Conservation (phyloP, 2,888 invertebrate species). For the Laothoe populi region DNA sequence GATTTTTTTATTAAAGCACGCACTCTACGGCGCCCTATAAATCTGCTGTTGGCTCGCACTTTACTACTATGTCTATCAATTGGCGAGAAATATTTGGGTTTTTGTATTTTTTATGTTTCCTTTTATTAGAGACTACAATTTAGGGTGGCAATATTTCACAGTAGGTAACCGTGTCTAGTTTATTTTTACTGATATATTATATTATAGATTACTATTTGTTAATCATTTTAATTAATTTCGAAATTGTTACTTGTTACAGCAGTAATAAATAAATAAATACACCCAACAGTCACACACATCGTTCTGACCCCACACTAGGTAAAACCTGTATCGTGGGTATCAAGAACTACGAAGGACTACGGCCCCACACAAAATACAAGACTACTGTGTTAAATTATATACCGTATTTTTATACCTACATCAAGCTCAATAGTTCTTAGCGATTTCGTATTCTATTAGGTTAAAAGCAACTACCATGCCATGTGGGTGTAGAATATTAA, state of each 20-base stretch:
- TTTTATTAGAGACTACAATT: slow-evolving; percentile 61
- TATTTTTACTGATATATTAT: not conserved
- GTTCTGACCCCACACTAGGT: too few relatives aligned
- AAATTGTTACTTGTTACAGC: too few relatives aligned
- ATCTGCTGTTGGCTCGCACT: slow-evolving; percentile 75
- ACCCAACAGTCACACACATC: too few relatives aligned
- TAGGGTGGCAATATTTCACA: slow-evolving; percentile 42
- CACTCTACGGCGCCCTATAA: slow-evolving; percentile 79
- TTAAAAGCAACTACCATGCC: slow-evolving; percentile 56
- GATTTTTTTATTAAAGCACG: slow-evolving; percentile 80
- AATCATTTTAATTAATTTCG: too few relatives aligned
- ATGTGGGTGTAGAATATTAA: slow-evolving; percentile 64
- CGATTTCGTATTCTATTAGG: slow-evolving; percentile 59
- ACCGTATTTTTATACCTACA: slow-evolving; percentile 43
- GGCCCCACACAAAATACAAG: too few relatives aligned
- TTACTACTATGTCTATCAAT: slow-evolving; percentile 74
- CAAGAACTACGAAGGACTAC: too few relatives aligned
- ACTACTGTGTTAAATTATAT: too few relatives aligned
- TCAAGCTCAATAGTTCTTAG: slow-evolving; percentile 47
- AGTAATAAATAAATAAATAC: too few relatives aligned
- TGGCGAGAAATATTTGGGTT: slow-evolving; percentile 68
- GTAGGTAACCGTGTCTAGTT: not conserved
- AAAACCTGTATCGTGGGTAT: too few relatives aligned
- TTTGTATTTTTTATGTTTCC: slow-evolving; percentile 64
- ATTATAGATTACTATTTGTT: too few relatives aligned